Conservation (phyloP, 1,140 invertebrate genomes). For the Gerris buenoi region DNA sequence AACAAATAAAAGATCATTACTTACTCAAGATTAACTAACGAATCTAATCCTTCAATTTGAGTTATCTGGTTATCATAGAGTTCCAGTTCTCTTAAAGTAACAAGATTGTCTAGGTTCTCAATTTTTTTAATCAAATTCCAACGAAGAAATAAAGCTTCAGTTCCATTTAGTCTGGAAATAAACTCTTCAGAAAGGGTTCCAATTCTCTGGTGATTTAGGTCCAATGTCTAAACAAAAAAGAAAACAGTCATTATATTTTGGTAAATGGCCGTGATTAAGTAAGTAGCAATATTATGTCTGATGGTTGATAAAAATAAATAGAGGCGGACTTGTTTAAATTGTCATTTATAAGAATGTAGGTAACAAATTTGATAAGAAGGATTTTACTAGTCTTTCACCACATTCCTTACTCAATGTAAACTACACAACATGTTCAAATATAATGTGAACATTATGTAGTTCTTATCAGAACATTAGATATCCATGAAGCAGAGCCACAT, state of each 20-base stretch:
- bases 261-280: neutral
- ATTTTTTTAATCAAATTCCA: constrained; percentile 95
- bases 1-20: constrained; percentile 27
- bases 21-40: constrained; percentile 79
- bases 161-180: constrained; percentile 51
- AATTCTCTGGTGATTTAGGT: constrained; percentile 77
- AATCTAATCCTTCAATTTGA: constrained; percentile 73
- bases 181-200: constrained; percentile 57
- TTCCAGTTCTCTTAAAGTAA: constrained; percentile 70
- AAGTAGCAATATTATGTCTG: neutral
- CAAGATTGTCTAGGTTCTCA: constrained; percentile 62
- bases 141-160: constrained; percentile 68
- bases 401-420: neutral
- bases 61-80: constrained; percentile 94
- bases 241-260: neutral
- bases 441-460: neutral
- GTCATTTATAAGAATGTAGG: neutral
- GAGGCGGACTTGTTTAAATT: neutral
- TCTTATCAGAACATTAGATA: neutral
- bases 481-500: neutral
- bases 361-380: neutral
- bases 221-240: constrained; percentile 40
- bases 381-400: neutral
- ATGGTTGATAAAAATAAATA: neutral
- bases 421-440: neutral